Evolutionary conservation across 2,797 vertebrate species (phyloP), one percentile per base, ranked within the genome.

Genomic region (Onychomys torridus): DNA sequence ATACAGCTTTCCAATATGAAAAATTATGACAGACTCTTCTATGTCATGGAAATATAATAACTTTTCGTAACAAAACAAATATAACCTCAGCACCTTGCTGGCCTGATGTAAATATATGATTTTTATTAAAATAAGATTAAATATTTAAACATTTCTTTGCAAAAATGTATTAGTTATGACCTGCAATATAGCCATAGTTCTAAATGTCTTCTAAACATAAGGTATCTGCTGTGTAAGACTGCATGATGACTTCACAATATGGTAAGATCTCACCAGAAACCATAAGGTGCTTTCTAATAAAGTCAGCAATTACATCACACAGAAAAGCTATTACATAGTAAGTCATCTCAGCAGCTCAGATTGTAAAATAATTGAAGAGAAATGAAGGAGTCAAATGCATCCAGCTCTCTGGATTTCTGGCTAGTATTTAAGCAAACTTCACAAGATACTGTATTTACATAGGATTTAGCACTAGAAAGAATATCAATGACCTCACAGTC

Each of bases 101-200:
- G 75, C 13, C 65, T 92, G 91, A 69, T 91, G 29, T 95, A 97
- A 97, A 95, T 94, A 95, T 96, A 93, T 85, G 73, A 94, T 86
- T 95, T 97, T 98, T 95, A 97, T 97, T 97, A 97, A 97, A 96
- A 96, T n/a, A n/a, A 91, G 90, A 94, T 96, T 95, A 97, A 97
- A 94, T 29, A 98, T 92, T 97, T 96, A 93, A 67, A 61, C 90
- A 96, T 85, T 90, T 93, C 57, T 97, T 67, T 96, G 46, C 32
- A 95, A 92, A 94, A 40, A 59, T 88, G 40, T 90, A 7, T 94
- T 93, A 97, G 69, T 95, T 93, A 97, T 97, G 87, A 97, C 91
- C 96, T 94, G 85, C 17, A 96, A 96, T 96, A 87, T 69, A 34
- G 43, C 14, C 29, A 37, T n/a, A 77, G 91, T 96, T 67, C 96